Base-by-base conservation (phyloP, 1,140 invertebrate genomes). In the Drosophila busckii region DNA sequence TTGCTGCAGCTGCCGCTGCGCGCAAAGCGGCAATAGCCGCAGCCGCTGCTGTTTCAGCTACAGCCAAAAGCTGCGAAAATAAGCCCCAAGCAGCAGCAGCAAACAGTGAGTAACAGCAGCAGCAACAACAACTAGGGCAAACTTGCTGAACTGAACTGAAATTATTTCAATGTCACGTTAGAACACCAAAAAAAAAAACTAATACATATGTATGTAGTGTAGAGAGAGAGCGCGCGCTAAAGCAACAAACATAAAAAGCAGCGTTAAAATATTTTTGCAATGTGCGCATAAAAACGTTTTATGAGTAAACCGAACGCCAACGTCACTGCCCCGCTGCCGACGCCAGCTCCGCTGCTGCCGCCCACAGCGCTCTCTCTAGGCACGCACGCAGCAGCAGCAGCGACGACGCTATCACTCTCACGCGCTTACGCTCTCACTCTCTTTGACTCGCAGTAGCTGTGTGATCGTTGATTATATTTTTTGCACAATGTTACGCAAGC, bases 81-180 rank as follows among this genome's bases (percentile, higher is more conserved):
- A 61, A 46, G 58, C 22, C 35, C 52, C 52, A 28, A 48, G 16
- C 23, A n/a, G n/a, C 22, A 40, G 31, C 13, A 44, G 29, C 52
- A 26, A 50, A 61, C n/a, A 61, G 58, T 61, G 58, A 61, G 58
- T 61, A 61, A 54, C 26, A 38, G 22, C 12, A 31, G 23, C 20
- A 15, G 9, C 4, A 25, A 9, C 7, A 7, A 17, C 19, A 42
- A 6, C 16, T 5, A 29, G n/a, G n/a, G n/a, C 17, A 28, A 32
- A 12, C 7, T 3, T 10, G 20, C 13, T 13, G 23, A 29, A 29
- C 10, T n/a, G n/a, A n/a, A n/a, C n/a, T 17, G 31, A 32, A 61
- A 58, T 41, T 73, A 64, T 73, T 80, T 80, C 75, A 82, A 82
- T 82, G 75, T 70, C 75, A 82, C 25, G 40, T 45, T 38, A 53